Evolutionary conservation across 2,113 vertebrate species (phyloP).

Genomic region (Cololabis saira): DNA sequence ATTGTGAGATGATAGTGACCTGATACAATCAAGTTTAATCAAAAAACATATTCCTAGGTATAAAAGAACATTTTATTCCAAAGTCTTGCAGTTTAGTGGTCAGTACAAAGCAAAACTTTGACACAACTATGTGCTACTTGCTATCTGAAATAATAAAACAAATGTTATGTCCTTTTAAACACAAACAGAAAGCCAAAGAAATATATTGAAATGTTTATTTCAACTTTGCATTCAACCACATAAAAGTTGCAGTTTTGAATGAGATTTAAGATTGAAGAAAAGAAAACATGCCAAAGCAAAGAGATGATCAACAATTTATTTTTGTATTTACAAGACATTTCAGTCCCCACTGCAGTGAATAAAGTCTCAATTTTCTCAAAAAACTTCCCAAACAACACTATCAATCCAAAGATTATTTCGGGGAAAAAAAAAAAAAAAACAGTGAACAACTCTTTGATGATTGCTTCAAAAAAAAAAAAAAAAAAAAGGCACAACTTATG

Average conservation of each 20-base stretch:
- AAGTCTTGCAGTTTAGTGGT: no score
- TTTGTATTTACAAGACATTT: conserved; percentile 57
- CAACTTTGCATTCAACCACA: conserved; percentile 2
- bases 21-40: no score
- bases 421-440: no score
- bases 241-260: background rate
- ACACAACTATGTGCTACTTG: background rate
- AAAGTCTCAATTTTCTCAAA: conserved; percentile 28
- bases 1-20: no score
- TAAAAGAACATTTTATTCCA: no score
- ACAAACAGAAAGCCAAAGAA: background rate
- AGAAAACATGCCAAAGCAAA: conserved; percentile 31
- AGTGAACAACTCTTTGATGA: conserved; percentile 8
- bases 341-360: conserved; percentile 49
- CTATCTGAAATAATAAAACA: background rate
- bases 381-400: background rate
- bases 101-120: conserved; percentile 63
- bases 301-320: conserved; percentile 66
- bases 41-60: no score
- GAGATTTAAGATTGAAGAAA: background rate
- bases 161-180: background rate
- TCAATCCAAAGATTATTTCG: background rate
- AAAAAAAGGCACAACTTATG: conserved; percentile 67
- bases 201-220: background rate
- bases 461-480: no score